Evolutionary conservation across 2,888 invertebrate genomes (phyloP).

Genomic region (Pollenia labialis): DNA sequence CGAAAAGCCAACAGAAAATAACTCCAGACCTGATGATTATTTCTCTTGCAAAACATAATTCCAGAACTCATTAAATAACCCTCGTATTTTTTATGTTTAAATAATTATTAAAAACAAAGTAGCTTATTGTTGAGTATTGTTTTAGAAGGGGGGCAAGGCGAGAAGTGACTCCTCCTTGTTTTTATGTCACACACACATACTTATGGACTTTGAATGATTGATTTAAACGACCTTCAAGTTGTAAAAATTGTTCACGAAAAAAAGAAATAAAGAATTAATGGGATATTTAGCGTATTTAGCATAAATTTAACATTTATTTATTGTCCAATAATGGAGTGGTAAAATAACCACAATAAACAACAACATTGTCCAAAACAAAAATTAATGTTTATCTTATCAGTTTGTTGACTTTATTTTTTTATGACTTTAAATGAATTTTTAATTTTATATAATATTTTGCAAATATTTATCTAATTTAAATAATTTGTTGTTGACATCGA

Average conservation of each 20-base stretch:
- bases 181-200: constrained; percentile 7
- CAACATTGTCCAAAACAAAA: not conserved
- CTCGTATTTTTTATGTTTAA: constrained; percentile 27
- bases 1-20: not conserved
- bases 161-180: not conserved
- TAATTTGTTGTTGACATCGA: not conserved
- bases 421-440: not conserved
- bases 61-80: not conserved
- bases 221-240: constrained; percentile 72
- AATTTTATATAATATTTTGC: constrained; percentile 14
- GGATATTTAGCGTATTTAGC: constrained; percentile 44
- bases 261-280: constrained; percentile 50
- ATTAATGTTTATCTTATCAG: not conserved
- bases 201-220: constrained; percentile 25
- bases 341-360: not conserved
- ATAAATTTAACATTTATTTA: constrained; percentile 20
- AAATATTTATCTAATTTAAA: constrained; percentile 11
- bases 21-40: not conserved
- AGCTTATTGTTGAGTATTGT: not conserved
- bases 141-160: not conserved
- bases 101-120: constrained; percentile 16
- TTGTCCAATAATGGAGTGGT: constrained; percentile 7
- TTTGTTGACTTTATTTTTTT: not conserved
- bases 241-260: constrained; percentile 46
- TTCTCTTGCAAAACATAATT: not conserved